Evolutionary conservation across 2,113 vertebrate genomes (phyloP), one percentile per base, ranked within the genome.

Genomic region (Leuciscus idus): DNA sequence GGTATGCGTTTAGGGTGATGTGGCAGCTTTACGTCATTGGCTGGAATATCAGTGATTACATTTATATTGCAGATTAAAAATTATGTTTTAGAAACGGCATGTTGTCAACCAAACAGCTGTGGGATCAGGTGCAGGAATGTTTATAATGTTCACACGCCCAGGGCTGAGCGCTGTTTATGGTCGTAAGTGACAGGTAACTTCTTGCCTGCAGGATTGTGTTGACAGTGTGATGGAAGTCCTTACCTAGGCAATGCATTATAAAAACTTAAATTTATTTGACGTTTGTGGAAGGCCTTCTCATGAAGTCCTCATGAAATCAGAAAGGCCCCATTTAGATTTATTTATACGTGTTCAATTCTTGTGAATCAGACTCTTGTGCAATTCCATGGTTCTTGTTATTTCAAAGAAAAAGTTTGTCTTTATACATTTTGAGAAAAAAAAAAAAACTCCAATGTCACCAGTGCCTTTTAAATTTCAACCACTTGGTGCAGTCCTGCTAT

Each of bases 111-210:
- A 70, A 82, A 82, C 26, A 70, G 52, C 10, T 10, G 43, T 82
- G 26, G 4, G 43, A 68, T 82, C 80, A 33, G 46, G 61, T 30
- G 36, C 15, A 66, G 61, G 80, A 70, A 70, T 82, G 62, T 52
- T 70, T 28, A 68, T 68, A 68, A 82, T 23, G 62, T 82, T 82
- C 48, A 36, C 79, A 81, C 46, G 1, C 80, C 80, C 80, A 52
- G n/a, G 80, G 80, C 8, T 68, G 43, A 68, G 23, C 30, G 4
- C 26, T 15, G 73, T 55, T 0, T 57, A 82, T 80, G 33, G 23
- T 17, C 11, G 3, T 21, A 36, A 68, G 19, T 52, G 46, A 82
- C 46, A 5, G 46, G 62, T 82, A 70, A 52, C 17, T 2, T 50
- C 64, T 50, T 82, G 43, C 28, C 28, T 82, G 12, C 64, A 52